Conservation (phyloP, 2,113 vertebrate species). For the Microcebus lehilahytsara region DNA sequence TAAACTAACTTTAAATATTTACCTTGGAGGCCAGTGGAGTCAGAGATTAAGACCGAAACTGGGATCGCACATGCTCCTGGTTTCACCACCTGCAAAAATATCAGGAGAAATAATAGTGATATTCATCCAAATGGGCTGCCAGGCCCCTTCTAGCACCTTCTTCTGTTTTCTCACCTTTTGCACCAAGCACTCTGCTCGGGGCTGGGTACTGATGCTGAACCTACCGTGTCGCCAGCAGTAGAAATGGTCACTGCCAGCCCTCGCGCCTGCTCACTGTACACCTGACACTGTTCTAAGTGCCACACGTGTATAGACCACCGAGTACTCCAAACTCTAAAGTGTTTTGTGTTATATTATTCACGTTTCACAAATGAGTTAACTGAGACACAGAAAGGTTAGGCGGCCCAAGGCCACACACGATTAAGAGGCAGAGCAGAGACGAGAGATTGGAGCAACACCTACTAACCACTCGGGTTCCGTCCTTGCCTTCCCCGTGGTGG, state of each 20-base stretch:
- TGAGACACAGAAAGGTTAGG: background rate
- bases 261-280: fast-evolving
- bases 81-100: background rate
- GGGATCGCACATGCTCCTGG: background rate
- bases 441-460: background rate
- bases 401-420: background rate
- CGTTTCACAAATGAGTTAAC: background rate
- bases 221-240: background rate
- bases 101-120: background rate
- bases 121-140: background rate
- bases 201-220: background rate
- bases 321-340: background rate
- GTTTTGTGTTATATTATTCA: background rate
- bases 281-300: background rate
- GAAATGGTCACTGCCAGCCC: background rate
- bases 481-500: background rate
- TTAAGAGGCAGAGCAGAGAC: background rate
- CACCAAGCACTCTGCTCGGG: background rate
- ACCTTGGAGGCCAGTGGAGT: conserved; percentile 28
- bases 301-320: background rate
- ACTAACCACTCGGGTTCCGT: background rate
- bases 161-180: background rate
- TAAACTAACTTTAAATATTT: conserved; percentile 54
- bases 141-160: background rate
- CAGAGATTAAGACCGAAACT: background rate